Base-by-base conservation (phyloP, 2,888 invertebrate genomes). In the Idaea dimidiata region DNA sequence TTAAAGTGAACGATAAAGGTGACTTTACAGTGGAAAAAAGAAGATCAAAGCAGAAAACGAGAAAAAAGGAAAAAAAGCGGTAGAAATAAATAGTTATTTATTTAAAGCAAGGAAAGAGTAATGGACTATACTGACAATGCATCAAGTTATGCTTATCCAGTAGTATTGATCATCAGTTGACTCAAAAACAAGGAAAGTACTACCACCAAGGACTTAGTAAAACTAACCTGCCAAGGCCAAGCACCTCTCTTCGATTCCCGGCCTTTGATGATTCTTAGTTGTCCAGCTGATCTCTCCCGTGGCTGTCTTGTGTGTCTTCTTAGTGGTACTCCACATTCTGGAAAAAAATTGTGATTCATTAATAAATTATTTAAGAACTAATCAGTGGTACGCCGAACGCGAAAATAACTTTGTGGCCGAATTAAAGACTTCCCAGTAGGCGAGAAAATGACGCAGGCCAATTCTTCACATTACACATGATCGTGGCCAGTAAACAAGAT, bases 171-270 rank as follows among this genome's bases (percentile, higher is more conserved):
- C 8, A 14, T 43, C 43, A 43, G 43, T 14, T 2, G 7, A 14
- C 14, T 10, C 2, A 43, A 14, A 43, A 43, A 6, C 10, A 10
- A 43, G 43, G 10, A 43, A 43, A 43, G 24, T 10, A 43, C 43
- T 43, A 43, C 43, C 43, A 43, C 10, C 1, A 43, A 8, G 3
- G 43, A 43, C 14, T 14, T 10, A 8, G 43, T 8, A 43, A 43
- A 10, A 59, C 63, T 60, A 33, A 95, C 96, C 94, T 96, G 97
- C 97, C 97, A 97, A 0, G 97, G 97, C 97, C 97, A 97, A 5
- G 97, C 96, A 17, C 96, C 97, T 75, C 95, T 91, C 66, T 94
- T 94, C 64, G 96, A 96, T 72, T 96, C 95, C 77, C 95, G 94
- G 0, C 97, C 97, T 75, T 95, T 96, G 77, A 97, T 96, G 77